Evolutionary conservation across 2,113 vertebrate genomes (phyloP), one percentile per base, ranked within the genome.

Genomic region (Pangasianodon gigas): DNA sequence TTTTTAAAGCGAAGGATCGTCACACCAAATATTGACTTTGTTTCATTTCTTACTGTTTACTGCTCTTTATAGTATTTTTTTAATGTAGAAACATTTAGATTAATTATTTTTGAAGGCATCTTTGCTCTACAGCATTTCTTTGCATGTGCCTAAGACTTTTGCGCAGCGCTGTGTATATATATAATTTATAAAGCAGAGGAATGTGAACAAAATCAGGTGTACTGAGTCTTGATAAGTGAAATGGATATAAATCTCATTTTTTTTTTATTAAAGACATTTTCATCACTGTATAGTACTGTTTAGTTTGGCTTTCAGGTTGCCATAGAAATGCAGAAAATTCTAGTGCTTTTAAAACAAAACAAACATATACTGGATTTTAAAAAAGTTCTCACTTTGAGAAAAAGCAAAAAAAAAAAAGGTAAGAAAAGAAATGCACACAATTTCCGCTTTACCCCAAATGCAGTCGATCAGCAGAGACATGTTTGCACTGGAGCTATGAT

Each of bases 301-400:
- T 56, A 54, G n/a, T 56, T 56, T 56, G 52, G 80, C 51, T 9
- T 83, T 58, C 19, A 24, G 19, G n/a, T 83, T 37, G 52, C 51
- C 32, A 56, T 58, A 58, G 29, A 41, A 58, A 83, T 8, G n/a
- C 80, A 41, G 32, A 8, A 19, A 37, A 32, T 54, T 32, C 80
- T 56, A 82, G 52, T 82, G 80, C 80, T 82, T 82, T 82, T 82
- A 83, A 83, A 83, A 83, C 80, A 58, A 83, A 83, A 83, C 80
- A 58, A 41, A 37, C n/a, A 58, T 37, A 44, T 58, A 41, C 9
- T 26, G 18, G 32, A n/a, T 62, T 84, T 58, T 21, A 54, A 56
- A 58, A 56, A 56, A 46, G 32, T 44, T 46, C 52, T 82, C 52
- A 79, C 24, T 79, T 48, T 79, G 75, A 79, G 75, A 79, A 79